A percentile compares a stretch with the other conserved stretches of the same genome.
These are phyloP conservation scores for Sinocyclocheilus maitianheensis DNA, from an alignment of 2,113 vertebrate species.

Conservation along the genomic window DNA sequence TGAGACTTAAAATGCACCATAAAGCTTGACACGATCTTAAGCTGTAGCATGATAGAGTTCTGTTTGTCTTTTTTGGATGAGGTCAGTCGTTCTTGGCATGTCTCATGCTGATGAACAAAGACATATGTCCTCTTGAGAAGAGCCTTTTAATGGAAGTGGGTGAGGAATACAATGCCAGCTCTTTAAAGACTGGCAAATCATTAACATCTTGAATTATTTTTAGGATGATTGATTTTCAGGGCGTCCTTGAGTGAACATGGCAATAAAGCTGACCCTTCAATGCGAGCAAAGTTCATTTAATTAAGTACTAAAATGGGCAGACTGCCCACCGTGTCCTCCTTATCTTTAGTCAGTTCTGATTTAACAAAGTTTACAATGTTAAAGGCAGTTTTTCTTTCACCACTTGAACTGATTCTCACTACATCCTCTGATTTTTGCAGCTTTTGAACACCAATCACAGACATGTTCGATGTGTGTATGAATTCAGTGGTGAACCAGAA, in stretches of 20 bases:
- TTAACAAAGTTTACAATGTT: neutral
- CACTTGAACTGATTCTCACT: neutral
- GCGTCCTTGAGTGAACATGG: conserved; percentile 1
- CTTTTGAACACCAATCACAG: neutral
- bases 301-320: neutral
- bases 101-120: neutral
- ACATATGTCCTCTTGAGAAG: neutral
- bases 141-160: neutral
- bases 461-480: neutral
- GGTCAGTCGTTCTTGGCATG: neutral
- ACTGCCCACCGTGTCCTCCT: neutral
- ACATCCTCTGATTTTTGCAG: neutral
- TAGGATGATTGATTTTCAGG: conserved; percentile 4
- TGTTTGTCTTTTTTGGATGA: neutral
- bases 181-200: neutral
- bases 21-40: neutral
- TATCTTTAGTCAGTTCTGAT: neutral
- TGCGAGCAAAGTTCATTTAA: conserved; percentile 19
- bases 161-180: neutral
- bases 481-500: neutral
- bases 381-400: neutral
- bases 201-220: conserved; percentile 2
- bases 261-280: conserved; percentile 10
- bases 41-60: neutral
- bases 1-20: neutral